A percentile compares a stretch with the other conserved stretches of the same genome.
phyloP scores from a whole-genome alignment of 2,113 vertebrate species.

The Camelus bactrianus region DNA sequence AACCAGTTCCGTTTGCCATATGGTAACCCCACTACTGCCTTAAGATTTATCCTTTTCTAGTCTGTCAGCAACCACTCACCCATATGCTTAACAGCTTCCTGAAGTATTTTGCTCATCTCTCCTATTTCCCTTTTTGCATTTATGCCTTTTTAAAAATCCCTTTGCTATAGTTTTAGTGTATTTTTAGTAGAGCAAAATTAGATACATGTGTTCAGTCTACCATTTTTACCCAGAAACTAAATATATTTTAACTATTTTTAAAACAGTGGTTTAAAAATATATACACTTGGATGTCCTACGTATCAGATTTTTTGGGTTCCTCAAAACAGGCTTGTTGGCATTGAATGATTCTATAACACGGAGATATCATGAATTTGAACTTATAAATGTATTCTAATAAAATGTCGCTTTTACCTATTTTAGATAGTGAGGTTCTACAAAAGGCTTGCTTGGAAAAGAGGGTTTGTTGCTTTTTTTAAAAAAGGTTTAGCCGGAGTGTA shows the following conservation, averaged over 20 bases:
- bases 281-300: neutral
- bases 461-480: neutral
- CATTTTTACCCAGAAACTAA: conserved; percentile 52
- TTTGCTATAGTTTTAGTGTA: conserved; percentile 54
- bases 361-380: neutral
- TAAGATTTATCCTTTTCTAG: neutral
- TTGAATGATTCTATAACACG: neutral
- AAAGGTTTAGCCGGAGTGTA: neutral
- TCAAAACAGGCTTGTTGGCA: conserved; percentile 13
- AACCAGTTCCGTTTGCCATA: neutral
- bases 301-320: neutral
- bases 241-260: conserved; percentile 36
- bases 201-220: conserved; percentile 16
- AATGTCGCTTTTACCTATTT: conserved; percentile 28
- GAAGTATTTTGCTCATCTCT: conserved; percentile 6
- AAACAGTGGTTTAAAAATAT: conserved; percentile 44
- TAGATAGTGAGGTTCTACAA: neutral
- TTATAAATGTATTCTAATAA: neutral
- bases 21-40: neutral
- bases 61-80: neutral
- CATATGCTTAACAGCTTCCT: conserved; percentile 14
- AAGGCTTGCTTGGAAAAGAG: conserved; percentile 14
- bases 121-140: conserved; percentile 6
- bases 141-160: conserved; percentile 28
- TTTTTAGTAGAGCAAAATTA: conserved; percentile 39